A percentile compares a stretch with the other conserved stretches of the same genome.
phyloP scores from a whole-genome alignment of 1,140 invertebrate genomes.

The Proctacanthus coquilletti region DNA sequence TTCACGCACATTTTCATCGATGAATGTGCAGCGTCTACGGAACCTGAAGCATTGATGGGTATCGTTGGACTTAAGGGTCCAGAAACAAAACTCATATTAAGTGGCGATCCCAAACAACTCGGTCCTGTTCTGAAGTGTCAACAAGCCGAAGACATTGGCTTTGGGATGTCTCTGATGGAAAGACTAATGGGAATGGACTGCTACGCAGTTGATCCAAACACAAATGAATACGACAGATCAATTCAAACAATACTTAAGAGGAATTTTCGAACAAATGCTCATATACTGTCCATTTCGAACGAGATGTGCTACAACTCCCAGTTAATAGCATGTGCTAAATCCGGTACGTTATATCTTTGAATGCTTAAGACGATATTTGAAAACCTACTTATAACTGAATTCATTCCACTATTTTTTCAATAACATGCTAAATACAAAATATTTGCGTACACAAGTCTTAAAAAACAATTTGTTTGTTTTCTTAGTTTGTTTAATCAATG shows the following conservation, averaged over 20 bases:
- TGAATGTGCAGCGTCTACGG: constrained; percentile 69
- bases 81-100: constrained; percentile 43
- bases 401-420: too few relatives aligned
- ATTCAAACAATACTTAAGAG: constrained; percentile 47
- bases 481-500: too few relatives aligned
- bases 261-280: constrained; percentile 47
- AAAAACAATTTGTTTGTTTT: too few relatives aligned
- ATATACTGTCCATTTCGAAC: constrained; percentile 44
- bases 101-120: constrained; percentile 73
- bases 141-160: constrained; percentile 30
- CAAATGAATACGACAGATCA: constrained; percentile 37
- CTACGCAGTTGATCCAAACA: constrained; percentile 31
- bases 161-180: constrained; percentile 41
- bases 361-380: too few relatives aligned
- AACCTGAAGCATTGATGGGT: constrained; percentile 60
- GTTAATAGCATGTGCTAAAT: constrained; percentile 30
- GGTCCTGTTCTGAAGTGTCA: constrained; percentile 53
- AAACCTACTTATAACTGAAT: too few relatives aligned
- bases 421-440: too few relatives aligned
- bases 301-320: constrained; percentile 45
- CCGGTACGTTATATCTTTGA: too few relatives aligned
- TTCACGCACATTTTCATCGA: constrained; percentile 67
- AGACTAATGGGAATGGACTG: constrained; percentile 36
- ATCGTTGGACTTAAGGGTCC: constrained; percentile 30
- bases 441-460: too few relatives aligned